These are phyloP conservation scores for Nyctibius bracteatus DNA, from an alignment of 2,113 vertebrate genomes.

Conservation along the genomic window DNA sequence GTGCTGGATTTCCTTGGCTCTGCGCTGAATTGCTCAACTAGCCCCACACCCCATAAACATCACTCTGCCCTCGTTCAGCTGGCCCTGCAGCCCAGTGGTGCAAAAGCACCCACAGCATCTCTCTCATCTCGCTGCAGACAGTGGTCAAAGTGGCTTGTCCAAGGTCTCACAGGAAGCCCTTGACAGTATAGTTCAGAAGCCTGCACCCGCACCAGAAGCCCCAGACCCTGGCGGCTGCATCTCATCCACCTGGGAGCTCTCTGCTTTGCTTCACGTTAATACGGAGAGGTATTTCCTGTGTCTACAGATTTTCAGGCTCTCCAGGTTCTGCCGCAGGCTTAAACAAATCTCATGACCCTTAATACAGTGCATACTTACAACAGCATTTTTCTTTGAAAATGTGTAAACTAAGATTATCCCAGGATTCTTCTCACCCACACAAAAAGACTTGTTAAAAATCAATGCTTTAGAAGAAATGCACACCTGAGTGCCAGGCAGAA, in stretches of 20 bases:
- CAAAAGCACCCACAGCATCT: fast-evolving
- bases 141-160: fast-evolving
- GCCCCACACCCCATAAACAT: neutral
- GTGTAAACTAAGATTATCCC: neutral
- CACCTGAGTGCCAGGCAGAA: neutral
- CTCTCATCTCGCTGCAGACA: fast-evolving
- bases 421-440: neutral
- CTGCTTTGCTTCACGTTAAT: neutral
- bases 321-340: neutral
- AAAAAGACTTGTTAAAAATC: neutral
- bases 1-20: neutral
- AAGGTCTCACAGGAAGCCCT: neutral
- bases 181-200: neutral
- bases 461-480: neutral
- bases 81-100: neutral
- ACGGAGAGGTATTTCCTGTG: neutral
- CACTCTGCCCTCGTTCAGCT: fast-evolving
- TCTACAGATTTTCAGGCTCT: neutral
- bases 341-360: neutral
- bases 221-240: neutral
- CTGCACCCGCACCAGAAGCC: neutral
- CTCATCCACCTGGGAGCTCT: neutral
- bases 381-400: neutral
- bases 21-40: fast-evolving
- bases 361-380: neutral